Conservation (phyloP, 2,888 invertebrate species). For the Drosophila borealis region DNA sequence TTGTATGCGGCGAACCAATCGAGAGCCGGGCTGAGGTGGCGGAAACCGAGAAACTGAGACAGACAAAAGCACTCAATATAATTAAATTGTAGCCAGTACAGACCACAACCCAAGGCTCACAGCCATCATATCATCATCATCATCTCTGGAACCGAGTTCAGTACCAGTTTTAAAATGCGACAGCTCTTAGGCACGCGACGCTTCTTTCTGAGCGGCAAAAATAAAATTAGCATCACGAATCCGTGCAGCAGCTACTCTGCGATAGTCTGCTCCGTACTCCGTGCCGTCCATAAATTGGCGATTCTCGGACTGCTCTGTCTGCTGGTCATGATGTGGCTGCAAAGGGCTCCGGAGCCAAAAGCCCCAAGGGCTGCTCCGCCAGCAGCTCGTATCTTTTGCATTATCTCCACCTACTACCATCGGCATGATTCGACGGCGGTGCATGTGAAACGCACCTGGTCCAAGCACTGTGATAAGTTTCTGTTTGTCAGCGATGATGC, state of each 20-base stretch:
- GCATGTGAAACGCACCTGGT: slow-evolving; percentile 97
- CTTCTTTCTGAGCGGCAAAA: slow-evolving; percentile 46
- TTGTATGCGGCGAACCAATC: slow-evolving; percentile 67
- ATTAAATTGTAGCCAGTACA: slow-evolving; percentile 64
- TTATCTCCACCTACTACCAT: slow-evolving; percentile 93
- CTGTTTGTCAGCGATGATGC: slow-evolving; percentile 92
- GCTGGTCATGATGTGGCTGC: slow-evolving; percentile 20
- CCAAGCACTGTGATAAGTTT: slow-evolving; percentile 92
- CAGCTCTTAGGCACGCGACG: slow-evolving; percentile 52
- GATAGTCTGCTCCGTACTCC: slow-evolving; percentile 14
- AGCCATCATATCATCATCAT: slow-evolving; percentile 12
- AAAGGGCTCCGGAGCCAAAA: not conserved
- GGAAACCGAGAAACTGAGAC: slow-evolving; percentile 34
- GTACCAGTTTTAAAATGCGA: slow-evolving; percentile 53
- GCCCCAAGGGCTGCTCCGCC: not conserved
- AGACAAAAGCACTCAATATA: slow-evolving; percentile 78
- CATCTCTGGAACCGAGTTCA: slow-evolving; percentile 28
- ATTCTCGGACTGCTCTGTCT: slow-evolving; percentile 39
- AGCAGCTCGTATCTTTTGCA: slow-evolving; percentile 93
- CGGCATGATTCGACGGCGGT: slow-evolving; percentile 86
- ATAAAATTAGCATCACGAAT: slow-evolving; percentile 63
- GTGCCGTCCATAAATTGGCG: slow-evolving; percentile 12
- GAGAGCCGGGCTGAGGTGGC: slow-evolving; percentile 21
- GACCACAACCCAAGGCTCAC: slow-evolving; percentile 14
- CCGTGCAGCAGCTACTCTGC: slow-evolving; percentile 34